Base-by-base conservation (phyloP, 2,888 invertebrate species). In the Choreutis nemorana region DNA sequence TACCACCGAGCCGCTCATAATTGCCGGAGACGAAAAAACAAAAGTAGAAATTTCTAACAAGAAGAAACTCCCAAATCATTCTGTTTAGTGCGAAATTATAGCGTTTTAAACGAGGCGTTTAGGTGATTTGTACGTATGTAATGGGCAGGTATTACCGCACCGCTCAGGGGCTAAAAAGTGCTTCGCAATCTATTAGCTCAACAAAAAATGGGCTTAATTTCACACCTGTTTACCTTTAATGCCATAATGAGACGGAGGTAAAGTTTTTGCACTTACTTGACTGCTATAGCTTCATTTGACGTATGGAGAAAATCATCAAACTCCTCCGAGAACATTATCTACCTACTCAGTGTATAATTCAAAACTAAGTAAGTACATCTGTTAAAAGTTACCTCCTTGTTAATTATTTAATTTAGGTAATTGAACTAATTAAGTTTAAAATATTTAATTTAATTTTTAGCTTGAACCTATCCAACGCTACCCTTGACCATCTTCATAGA, bases 81-180 rank as follows among this genome's bases (percentile, higher is more conserved):
- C 63, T 60, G 63, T 73, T 77, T 72, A 75, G 73, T 72, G 77
- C 72, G 36, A 75, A 77, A 78, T 78, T 78, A 75, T 70, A 67
- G 68, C 65, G 55, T 70, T 72, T 65, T 65, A 68, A 71, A 66
- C 57, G 60, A 47, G 49, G 48, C 66, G 70, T 73, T 77, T 75
- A 72, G 65, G 59, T 55, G 66, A 63, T 65, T 58, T 59, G 66
- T 63, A 58, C 50, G 59, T 56, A 52, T 50, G 49, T 73, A 63
- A 68, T 73, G 50, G 56, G 43, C 40, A 51, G 59, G 52, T 61
- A 60, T 72, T 72, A 66, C 60, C 58, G 61, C 57, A 59, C 51
- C 52, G 46, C 55, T 58, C 56, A 48, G 53, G 52, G 61, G 53
- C 50, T 50, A 61, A 59, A 56, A 60, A 61, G 59, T 63, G 55